Percentiles rank a stretch among this genome's conserved stretches.
Conservation (phyloP, 2,113 vertebrate species). For the Hiodon alosoides region DNA sequence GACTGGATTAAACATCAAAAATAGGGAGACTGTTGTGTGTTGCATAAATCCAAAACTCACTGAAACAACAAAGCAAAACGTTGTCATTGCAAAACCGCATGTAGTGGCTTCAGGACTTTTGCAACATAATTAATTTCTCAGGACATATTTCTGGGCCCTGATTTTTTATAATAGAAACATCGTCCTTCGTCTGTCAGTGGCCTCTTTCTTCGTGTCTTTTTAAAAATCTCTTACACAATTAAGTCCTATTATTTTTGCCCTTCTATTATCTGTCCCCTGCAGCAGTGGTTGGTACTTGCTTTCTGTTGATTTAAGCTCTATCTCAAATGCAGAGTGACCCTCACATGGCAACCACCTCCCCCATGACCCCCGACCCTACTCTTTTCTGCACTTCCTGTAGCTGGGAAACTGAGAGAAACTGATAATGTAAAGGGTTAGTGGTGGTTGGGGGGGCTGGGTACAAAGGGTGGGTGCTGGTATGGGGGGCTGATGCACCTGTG, state of each 20-base stretch:
- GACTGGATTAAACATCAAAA: too few relatives aligned
- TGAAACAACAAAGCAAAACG: too few relatives aligned
- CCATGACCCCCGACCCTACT: constrained; percentile 62
- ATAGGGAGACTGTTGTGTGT: too few relatives aligned
- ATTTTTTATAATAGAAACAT: too few relatives aligned
- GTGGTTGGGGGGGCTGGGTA: constrained; percentile 51
- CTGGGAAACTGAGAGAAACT: constrained; percentile 53
- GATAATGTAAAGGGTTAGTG: constrained; percentile 53
- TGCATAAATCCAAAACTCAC: too few relatives aligned
- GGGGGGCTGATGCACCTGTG: constrained; percentile 73
- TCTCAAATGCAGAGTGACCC: constrained; percentile 67
- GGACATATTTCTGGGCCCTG: too few relatives aligned
- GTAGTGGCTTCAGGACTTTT: too few relatives aligned
- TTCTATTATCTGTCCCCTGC: constrained; percentile 4
- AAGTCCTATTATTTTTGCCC: constrained; percentile 5
- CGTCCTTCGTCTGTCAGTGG: constrained; percentile 4
- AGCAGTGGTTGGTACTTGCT: constrained; percentile 6
- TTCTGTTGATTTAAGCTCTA: constrained; percentile 66
- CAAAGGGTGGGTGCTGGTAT: constrained; percentile 62
- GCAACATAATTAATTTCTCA: too few relatives aligned
- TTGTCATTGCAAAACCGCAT: too few relatives aligned
- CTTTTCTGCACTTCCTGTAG: constrained; percentile 70
- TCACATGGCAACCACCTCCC: constrained; percentile 30
- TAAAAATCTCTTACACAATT: neutral
- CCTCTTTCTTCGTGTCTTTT: neutral